Evolutionary conservation across 2,113 vertebrate genomes (phyloP), one percentile per base, ranked within the genome.

Genomic region (Regulus satrapa): DNA sequence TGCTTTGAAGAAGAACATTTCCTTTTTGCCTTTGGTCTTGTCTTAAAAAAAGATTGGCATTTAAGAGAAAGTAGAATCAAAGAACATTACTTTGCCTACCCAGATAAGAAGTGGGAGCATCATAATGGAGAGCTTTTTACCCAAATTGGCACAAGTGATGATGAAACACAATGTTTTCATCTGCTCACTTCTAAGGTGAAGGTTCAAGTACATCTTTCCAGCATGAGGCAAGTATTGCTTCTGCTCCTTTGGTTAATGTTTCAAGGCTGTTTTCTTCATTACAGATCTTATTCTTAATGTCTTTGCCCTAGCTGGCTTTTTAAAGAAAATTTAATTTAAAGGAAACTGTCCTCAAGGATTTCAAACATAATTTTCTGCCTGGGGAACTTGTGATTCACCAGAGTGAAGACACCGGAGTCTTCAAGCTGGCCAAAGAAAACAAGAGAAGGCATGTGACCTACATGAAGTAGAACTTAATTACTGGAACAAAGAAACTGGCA

Each of bases 291-390:
- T 89, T 96, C 54, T 68, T 93, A 58, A 92, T 73, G 63, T 89
- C 49, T 95, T 85, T 95, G 84, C 58, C 69, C 84, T 94, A 79
- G 32, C 89, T 93, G 92, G 54, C 66, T 87, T 96, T 92, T 79
- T 18, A 91, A 95, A 91, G 74, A 92, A 93, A 92, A 95, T 66
- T 61, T 95, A 95, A 94, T 95, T 85, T 94, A 85, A 94, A 90
- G 66, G 31, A 93, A 93, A 69, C 74, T 76, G 46, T 95, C 93
- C 81, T 96, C 54, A 93, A 96, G 89, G 74, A 88, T 85, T 90
- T 72, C 58, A 94, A 74, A 88, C 23, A n/a, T 80, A 71, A 89
- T 83, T 89, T 86, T 93, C 67, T 95, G 94, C 59, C 85, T 2
- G 2, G 0, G 71, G 92, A 96, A 52, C 68, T 66, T 83, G 40